Evolutionary conservation across 2,113 vertebrate genomes (phyloP).

Genomic region (Athene cunicularia): DNA sequence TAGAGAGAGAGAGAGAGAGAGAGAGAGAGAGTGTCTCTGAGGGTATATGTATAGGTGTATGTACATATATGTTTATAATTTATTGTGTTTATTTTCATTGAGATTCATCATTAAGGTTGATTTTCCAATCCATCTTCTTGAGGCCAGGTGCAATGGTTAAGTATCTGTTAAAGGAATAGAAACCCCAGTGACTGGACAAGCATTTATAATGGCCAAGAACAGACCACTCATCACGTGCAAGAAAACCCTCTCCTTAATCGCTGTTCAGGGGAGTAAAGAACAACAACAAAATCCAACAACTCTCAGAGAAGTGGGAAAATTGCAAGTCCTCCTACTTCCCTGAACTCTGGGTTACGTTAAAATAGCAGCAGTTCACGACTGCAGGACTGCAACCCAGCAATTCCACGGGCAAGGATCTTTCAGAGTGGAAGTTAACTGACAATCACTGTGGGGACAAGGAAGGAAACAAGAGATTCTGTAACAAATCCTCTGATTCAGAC

Average conservation of each 20-base stretch:
- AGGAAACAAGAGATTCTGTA: not conserved
- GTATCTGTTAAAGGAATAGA: not conserved
- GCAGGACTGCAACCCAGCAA: not conserved
- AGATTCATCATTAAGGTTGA: not conserved
- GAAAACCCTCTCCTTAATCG: not conserved
- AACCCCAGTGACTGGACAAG: not conserved
- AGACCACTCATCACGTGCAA: accelerated
- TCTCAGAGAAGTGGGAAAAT: accelerated
- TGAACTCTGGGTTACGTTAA: not conserved
- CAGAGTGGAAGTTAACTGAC: not conserved
- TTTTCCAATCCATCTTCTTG: not conserved
- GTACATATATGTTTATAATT: not conserved
- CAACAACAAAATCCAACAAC: not conserved
- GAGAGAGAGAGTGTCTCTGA: too few relatives aligned
- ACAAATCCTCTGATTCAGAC: not conserved
- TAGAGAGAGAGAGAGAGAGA: too few relatives aligned
- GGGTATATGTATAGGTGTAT: not conserved
- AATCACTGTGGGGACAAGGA: not conserved
- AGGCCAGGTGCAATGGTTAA: not conserved
- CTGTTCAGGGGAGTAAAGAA: not conserved
- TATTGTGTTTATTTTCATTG: not conserved
- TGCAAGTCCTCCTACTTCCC: not conserved
- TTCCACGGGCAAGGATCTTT: not conserved
- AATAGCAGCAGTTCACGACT: not conserved
- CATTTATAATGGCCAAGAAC: not conserved